A percentile compares a stretch with the other conserved stretches of the same genome.
Conservation (phyloP, 2,113 vertebrate genomes). For the Daboia siamensis region DNA sequence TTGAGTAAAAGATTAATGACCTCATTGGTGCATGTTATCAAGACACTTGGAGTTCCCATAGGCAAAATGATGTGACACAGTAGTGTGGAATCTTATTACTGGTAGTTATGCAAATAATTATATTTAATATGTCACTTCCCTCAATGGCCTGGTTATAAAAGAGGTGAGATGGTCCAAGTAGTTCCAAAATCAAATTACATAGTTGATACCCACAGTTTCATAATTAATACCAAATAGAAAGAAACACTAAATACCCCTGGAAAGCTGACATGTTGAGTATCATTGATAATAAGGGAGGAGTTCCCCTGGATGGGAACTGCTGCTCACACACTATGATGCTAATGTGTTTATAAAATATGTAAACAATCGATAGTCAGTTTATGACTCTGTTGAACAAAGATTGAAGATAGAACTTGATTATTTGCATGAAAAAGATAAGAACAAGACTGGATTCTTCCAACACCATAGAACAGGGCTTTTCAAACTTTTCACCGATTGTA, state of each 20-base stretch:
- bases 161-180: not conserved
- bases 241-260: not conserved
- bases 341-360: not conserved
- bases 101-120: not conserved
- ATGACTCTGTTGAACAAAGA: not conserved
- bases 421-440: not conserved
- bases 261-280: constrained; percentile 13
- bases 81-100: accelerated
- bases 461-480: not conserved
- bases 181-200: not conserved
- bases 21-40: not conserved
- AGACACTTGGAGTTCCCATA: not conserved
- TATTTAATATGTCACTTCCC: not conserved
- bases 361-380: not conserved
- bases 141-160: not conserved
- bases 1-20: not conserved
- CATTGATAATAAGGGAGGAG: not conserved
- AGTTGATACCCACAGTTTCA: not conserved
- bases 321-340: not conserved
- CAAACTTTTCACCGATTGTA: too few relatives aligned
- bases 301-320: constrained; percentile 10
- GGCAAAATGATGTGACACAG: not conserved
- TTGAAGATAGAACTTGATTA: not conserved
- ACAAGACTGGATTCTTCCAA: not conserved
- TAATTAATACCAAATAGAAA: not conserved